Conservation (phyloP, 2,113 vertebrate genomes). For the Stictonetta naevosa region DNA sequence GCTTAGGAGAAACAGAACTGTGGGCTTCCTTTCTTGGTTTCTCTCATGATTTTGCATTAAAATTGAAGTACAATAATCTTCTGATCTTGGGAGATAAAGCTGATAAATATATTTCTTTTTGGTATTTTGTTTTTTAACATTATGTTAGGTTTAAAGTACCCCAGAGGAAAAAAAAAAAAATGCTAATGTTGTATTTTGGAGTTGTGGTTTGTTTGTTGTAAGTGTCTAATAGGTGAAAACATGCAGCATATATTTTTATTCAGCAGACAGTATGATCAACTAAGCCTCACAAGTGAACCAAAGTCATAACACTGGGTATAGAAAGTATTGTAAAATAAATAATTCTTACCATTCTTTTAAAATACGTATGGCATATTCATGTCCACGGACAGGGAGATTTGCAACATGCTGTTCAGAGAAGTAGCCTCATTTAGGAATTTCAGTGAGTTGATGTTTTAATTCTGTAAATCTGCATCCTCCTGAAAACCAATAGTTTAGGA, state of each 20-base stretch:
- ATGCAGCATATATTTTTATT: not conserved
- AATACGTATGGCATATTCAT: not conserved
- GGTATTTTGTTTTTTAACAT: not conserved
- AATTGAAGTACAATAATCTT: not conserved
- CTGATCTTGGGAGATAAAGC: not conserved
- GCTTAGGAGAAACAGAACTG: not conserved
- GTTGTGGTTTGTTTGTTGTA: not conserved
- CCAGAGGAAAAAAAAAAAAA: not conserved
- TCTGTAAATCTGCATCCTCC: not conserved
- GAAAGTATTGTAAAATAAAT: not conserved
- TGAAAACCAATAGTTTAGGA: not conserved
- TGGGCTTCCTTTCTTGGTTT: not conserved
- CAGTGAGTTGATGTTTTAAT: not conserved
- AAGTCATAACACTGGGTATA: too few species aligned
- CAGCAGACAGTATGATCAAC: not conserved
- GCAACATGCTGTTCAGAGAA: not conserved
- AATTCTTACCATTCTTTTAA: not conserved
- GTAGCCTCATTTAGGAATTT: not conserved
- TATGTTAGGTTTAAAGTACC: not conserved
- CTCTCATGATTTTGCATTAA: not conserved
- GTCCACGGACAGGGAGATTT: not conserved
- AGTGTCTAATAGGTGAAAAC: not conserved
- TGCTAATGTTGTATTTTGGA: too few species aligned
- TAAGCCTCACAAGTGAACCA: not conserved
- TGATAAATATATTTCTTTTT: not conserved